Percentiles rank a stretch among this genome's conserved stretches.
Evolutionary conservation across 2,888 invertebrate genomes (phyloP).

Genomic region (Ennomos erosarius): DNA sequence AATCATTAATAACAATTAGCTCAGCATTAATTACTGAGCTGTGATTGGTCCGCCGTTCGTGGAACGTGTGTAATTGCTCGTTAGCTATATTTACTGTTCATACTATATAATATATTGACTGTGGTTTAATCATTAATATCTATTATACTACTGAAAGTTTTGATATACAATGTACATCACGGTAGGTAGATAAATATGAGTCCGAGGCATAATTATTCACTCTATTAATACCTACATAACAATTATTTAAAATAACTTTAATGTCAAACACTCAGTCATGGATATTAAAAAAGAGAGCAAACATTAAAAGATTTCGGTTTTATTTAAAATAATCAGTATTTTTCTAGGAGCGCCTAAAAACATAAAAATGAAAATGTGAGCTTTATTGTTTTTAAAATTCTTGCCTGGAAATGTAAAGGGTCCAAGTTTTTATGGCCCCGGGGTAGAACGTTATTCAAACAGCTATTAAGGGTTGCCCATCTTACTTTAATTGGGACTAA

Average conservation of each 20-base stretch:
- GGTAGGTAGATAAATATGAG: too few species aligned
- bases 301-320: too few species aligned
- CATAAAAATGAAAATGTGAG: slow-evolving; percentile 21
- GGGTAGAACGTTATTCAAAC: slow-evolving; percentile 12
- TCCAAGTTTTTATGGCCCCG: slow-evolving; percentile 22
- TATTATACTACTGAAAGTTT: too few species aligned
- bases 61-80: slow-evolving; percentile 17
- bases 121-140: slow-evolving; percentile 3
- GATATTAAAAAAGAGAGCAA: too few species aligned
- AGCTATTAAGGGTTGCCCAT: slow-evolving; percentile 18
- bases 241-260: too few species aligned
- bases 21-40: slow-evolving; percentile 31
- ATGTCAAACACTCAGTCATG: too few species aligned
- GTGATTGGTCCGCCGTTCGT: slow-evolving; percentile 27
- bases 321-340: background rate
- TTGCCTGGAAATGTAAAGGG: slow-evolving; percentile 17
- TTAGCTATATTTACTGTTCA: slow-evolving; percentile 2
- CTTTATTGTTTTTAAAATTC: slow-evolving; percentile 27
- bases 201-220: too few species aligned
- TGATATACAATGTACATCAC: too few species aligned
- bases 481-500: slow-evolving; percentile 15
- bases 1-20: slow-evolving; percentile 50
- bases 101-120: background rate
- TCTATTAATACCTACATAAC: too few species aligned
- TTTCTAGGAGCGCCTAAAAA: background rate